Conservation (phyloP, 2,113 vertebrate species). For the Tretioscincus oriximinensis region DNA sequence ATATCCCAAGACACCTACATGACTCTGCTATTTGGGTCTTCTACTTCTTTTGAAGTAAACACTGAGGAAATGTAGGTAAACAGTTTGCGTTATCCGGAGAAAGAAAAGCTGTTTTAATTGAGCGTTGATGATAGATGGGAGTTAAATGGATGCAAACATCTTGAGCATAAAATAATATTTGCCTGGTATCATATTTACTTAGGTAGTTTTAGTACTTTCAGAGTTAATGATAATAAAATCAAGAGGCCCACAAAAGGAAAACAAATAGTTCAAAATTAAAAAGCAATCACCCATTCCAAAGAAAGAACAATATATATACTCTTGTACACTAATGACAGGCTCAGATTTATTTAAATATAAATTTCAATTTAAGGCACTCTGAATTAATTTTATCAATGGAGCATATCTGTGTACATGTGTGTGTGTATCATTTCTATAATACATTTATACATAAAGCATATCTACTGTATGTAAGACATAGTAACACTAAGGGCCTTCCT, state of each 20-base stretch:
- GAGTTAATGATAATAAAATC: constrained; percentile 59
- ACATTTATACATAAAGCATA: not conserved
- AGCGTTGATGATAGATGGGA: constrained; percentile 83
- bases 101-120: constrained; percentile 81
- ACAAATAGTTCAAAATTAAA: constrained; percentile 62
- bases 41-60: constrained; percentile 81
- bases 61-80: constrained; percentile 81
- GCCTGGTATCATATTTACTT: constrained; percentile 55
- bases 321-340: not conserved
- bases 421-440: no score
- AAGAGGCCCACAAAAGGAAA: constrained; percentile 63
- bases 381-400: not conserved
- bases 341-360: not conserved
- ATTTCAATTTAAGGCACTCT: not conserved
- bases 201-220: constrained; percentile 68
- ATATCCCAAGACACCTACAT: constrained; percentile 79
- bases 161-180: constrained; percentile 76
- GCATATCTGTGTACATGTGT: not conserved
- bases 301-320: not conserved
- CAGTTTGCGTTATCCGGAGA: constrained; percentile 84
- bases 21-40: constrained; percentile 77
- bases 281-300: constrained; percentile 28
- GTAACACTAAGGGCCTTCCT: no score
- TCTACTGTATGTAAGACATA: no score
- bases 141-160: constrained; percentile 78